Base-by-base conservation (phyloP, 1,140 invertebrate genomes). In the Phortica variegata region DNA sequence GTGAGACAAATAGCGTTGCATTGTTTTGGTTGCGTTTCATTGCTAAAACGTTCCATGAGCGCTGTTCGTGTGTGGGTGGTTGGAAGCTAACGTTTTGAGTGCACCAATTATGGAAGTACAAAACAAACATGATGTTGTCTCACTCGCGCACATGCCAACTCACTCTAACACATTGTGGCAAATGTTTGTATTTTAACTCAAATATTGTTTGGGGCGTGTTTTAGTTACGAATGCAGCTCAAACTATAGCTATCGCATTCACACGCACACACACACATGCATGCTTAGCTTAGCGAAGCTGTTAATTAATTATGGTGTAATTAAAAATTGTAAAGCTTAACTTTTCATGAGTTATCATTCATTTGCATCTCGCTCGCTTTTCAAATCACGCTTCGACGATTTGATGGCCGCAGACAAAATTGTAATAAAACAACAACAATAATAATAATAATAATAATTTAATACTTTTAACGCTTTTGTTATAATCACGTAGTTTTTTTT, bases 291-390 rank as follows among this genome's bases (percentile, higher is more conserved):
- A 26, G 50, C 56, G 57, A 39, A 44, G 58, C 20, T 31, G 36
- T 34, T 68, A 62, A 68, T 71, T 70, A 55, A 71, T 71, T 63
- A 59, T 61, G 53, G 50, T 59, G 58, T 71, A 71, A 71, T 71
- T 71, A 71, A 66, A 49, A 60, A 56, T 60, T 58, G 38, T 52
- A 49, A 60, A 54, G 57, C 54, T 54, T 50, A 26, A 40, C 45
- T 51, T 50, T 50, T 49, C n/a, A 43, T 20, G 23, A 23, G 44
- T 40, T 58, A 61, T 66, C 52, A 46, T 52, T 52, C 26, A 39
- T 21, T 49, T 45, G 48, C 56, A 56, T 62, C 54, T 32, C 21
- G 17, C 10, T 9, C 12, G 21, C 23, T 43, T 15, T 43, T 15
- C 47, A 52, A 52, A 52, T 47, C 50, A 52, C 50, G 50, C 50